Conservation (phyloP, 2,113 vertebrate genomes). For the Dryoscopus gambensis region DNA sequence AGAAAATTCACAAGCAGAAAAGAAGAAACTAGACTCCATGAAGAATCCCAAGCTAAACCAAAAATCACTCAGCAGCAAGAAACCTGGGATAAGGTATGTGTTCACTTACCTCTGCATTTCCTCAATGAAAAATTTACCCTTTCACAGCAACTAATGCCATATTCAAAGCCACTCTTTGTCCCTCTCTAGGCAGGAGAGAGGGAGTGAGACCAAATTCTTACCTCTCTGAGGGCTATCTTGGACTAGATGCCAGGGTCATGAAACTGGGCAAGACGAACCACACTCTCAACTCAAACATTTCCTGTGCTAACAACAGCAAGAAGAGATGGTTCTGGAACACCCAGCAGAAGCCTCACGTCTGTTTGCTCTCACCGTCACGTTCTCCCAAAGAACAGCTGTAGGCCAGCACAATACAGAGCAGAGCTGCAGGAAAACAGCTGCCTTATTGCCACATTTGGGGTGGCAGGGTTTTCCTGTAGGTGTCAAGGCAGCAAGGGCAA, state of each 20-base stretch:
- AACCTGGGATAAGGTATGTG: not conserved
- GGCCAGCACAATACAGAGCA: not conserved
- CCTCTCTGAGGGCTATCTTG: not conserved
- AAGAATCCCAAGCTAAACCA: not conserved
- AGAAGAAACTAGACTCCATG: not conserved
- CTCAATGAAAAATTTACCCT: not conserved
- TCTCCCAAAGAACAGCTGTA: not conserved
- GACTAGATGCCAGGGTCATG: not conserved
- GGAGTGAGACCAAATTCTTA: not conserved
- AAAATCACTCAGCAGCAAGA: not conserved
- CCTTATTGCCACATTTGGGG: not conserved
- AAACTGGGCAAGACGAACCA: not conserved
- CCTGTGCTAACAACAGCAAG: not conserved
- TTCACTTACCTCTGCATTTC: not conserved
- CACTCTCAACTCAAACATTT: not conserved
- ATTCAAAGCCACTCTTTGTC: not conserved
- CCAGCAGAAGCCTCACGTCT: not conserved
- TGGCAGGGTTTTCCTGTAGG: not conserved
- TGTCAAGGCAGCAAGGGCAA: not conserved
- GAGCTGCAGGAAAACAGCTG: not conserved
- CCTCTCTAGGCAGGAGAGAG: not conserved
- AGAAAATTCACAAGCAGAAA: not conserved
- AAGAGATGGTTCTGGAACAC: not conserved
- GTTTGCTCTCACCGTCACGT: rapidly evolving
- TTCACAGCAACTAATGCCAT: not conserved